Conservation (phyloP, 2,797 vertebrate species). For the Leptodactylus fallax region DNA sequence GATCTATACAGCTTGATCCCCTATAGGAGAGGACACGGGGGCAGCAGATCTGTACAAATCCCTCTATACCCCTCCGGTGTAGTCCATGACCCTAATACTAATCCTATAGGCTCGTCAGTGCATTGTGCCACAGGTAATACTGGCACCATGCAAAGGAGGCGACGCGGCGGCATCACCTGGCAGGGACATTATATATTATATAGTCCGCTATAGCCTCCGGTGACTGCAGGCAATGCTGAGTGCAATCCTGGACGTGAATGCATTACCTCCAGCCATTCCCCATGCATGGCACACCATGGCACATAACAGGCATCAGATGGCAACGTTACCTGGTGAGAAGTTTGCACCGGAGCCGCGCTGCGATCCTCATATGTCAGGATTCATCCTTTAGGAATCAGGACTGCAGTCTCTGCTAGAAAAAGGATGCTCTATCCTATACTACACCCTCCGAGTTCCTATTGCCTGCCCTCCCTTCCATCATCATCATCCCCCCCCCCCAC, state of each 20-base stretch:
- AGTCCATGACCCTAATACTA: too few relatives aligned
- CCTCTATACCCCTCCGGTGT: too few relatives aligned
- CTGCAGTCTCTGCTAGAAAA: conserved; percentile 57
- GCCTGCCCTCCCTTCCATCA: conserved; percentile 57
- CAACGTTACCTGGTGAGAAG: conserved; percentile 28
- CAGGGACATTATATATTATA: too few relatives aligned
- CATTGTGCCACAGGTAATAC: neutral
- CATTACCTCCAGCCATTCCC: neutral
- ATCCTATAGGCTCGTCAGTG: neutral
- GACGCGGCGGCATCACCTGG: neutral
- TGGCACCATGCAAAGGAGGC: neutral
- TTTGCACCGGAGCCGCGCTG: neutral
- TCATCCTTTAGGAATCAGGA: conserved; percentile 43
- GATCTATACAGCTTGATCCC: neutral
- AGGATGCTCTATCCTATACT: conserved; percentile 54
- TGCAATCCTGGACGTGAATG: neutral
- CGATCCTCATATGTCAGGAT: conserved; percentile 27
- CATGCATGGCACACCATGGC: neutral
- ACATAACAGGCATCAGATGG: neutral
- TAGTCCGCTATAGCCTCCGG: too few relatives aligned
- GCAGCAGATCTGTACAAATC: too few relatives aligned
- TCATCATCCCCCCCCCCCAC: conserved; percentile 18
- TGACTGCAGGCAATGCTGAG: too few relatives aligned
- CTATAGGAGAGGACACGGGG: too few relatives aligned
- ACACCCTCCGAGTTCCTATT: conserved; percentile 54